These are phyloP conservation scores for Junco hyemalis DNA, from an alignment of 2,113 vertebrate genomes.

Conservation along the genomic window DNA sequence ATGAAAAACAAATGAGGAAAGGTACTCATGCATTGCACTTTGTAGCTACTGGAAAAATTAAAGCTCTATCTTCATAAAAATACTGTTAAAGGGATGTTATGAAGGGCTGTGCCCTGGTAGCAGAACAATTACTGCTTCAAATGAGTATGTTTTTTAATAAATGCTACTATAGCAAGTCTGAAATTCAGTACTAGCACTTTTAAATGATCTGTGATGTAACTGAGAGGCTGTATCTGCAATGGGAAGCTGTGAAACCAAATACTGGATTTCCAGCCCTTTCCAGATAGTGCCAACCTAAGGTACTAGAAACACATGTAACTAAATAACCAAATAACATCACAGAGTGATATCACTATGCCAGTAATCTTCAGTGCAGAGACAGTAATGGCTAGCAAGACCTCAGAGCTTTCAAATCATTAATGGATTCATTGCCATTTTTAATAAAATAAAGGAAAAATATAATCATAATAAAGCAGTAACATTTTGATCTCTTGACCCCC, in stretches of 20 bases:
- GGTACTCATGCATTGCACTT: constrained; percentile 59
- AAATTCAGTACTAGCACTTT: background rate
- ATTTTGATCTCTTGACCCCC: background rate
- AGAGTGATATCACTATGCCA: background rate
- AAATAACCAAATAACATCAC: background rate
- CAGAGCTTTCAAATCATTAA: background rate
- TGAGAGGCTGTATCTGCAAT: background rate
- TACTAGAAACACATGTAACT: background rate
- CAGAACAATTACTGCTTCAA: constrained; percentile 61
- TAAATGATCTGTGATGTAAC: constrained; percentile 15
- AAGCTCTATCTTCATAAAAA: constrained; percentile 66
- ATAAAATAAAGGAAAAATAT: background rate
- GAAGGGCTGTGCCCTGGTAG: constrained; percentile 40
- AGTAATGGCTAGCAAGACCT: background rate
- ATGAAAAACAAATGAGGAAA: constrained; percentile 70
- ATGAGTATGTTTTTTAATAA: constrained; percentile 59
- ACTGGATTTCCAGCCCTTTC: background rate
- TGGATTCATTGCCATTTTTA: background rate
- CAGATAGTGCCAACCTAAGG: background rate
- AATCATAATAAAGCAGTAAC: background rate
- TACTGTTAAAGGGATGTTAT: constrained; percentile 41
- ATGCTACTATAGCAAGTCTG: background rate
- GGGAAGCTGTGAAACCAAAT: background rate
- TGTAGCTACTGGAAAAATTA: constrained; percentile 60
- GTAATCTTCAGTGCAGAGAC: background rate